These are phyloP conservation scores for Pagrus major DNA, from an alignment of 2,113 vertebrate species.

Conservation along the genomic window DNA sequence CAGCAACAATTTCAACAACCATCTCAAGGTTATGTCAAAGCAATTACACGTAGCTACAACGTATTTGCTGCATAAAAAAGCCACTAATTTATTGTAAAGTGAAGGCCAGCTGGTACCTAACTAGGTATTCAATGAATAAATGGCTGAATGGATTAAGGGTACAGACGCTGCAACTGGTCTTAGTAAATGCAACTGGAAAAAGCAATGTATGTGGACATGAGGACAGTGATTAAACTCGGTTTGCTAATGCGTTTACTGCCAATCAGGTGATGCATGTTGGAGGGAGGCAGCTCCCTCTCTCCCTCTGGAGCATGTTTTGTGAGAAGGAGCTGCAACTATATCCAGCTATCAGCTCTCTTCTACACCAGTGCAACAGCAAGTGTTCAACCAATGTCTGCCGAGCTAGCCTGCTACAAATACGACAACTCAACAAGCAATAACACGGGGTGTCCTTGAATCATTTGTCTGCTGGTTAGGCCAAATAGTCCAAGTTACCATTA, in stretches of 20 bases:
- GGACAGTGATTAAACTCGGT: slow-evolving; percentile 15
- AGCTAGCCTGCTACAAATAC: slow-evolving; percentile 13
- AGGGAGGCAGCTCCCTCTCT: slow-evolving; percentile 1
- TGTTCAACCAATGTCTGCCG: slow-evolving; percentile 30
- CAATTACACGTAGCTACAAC: not conserved
- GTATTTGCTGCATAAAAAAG: not conserved
- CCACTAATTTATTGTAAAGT: not conserved
- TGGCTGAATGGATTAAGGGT: not conserved
- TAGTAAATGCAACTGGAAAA: not conserved
- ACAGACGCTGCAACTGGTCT: not conserved
- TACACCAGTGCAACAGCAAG: slow-evolving; percentile 39
- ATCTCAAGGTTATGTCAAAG: slow-evolving; percentile 6
- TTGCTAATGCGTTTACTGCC: slow-evolving; percentile 33
- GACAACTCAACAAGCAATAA: slow-evolving; percentile 38
- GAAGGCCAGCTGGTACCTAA: not conserved
- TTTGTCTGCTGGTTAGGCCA: not conserved
- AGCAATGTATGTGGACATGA: not conserved
- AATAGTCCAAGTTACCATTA: not conserved
- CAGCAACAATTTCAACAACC: not conserved
- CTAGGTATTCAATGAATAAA: not conserved
- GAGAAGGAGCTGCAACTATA: slow-evolving; percentile 6
- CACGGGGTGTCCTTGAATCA: slow-evolving; percentile 60
- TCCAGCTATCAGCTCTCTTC: slow-evolving; percentile 44
- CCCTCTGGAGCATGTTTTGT: slow-evolving; percentile 17
- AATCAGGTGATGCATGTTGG: slow-evolving; percentile 47